A percentile compares a stretch with the other conserved stretches of the same genome.
phyloP scores from a whole-genome alignment of 2,888 invertebrate species.

The Macrophya annulata region DNA sequence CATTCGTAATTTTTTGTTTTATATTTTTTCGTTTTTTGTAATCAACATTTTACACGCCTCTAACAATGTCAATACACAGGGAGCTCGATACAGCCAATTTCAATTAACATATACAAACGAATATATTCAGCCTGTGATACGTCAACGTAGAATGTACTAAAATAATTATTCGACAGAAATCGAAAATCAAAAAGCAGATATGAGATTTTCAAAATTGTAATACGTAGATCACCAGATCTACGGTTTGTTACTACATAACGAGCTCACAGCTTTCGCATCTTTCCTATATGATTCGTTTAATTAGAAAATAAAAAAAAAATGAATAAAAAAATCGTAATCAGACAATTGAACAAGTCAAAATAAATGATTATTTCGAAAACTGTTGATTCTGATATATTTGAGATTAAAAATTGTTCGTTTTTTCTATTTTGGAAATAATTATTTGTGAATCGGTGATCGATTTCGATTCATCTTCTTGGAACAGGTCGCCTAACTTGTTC shows the following conservation, averaged over 20 bases:
- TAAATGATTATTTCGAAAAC: too few species aligned
- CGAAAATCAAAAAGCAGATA: background rate
- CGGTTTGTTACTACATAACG: background rate
- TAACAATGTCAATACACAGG: background rate
- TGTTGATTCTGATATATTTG: too few species aligned
- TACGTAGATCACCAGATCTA: background rate
- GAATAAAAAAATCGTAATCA: too few species aligned
- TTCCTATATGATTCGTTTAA: too few species aligned
- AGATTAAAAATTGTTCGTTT: too few species aligned
- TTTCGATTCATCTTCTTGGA: too few species aligned
- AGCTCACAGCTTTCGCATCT: too few species aligned
- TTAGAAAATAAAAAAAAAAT: too few species aligned
- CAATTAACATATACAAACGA: background rate
- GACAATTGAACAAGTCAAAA: too few species aligned
- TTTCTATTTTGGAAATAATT: too few species aligned
- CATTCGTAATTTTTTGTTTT: background rate
- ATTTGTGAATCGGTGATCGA: too few species aligned
- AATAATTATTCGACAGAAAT: background rate
- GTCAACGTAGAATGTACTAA: background rate
- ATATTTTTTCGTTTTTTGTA: background rate
- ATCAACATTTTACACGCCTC: background rate
- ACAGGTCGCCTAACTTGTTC: too few species aligned
- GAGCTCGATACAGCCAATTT: background rate
- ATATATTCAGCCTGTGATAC: background rate
- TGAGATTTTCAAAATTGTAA: background rate